Evolutionary conservation across 2,888 invertebrate genomes (phyloP), one percentile per base, ranked within the genome.

Genomic region (Pristionchus arcanus): DNA sequence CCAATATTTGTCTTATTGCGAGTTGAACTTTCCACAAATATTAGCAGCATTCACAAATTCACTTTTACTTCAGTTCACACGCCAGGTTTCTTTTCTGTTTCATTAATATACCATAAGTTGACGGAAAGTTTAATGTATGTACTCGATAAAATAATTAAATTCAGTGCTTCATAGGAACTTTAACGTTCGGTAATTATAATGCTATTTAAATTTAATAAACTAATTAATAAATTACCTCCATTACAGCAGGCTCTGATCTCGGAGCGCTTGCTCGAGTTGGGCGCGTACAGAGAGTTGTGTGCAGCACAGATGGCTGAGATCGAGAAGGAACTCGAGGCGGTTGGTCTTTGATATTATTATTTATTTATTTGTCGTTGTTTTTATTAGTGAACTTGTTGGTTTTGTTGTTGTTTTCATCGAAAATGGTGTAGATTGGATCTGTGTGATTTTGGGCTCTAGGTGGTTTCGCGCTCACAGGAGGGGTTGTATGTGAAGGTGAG

Each of bases 301-400:
- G 81, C n/a, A 16, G n/a, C 83, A 0, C 89, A 89, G 55, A 89
- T 89, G 89, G 81, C 55, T n/a, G 89, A 89, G 37, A 89, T 89
- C 53, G 89, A 63, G 83, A 59, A 31, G 66, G 83, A 83, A 21
- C 49, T 89, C 37, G 81, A 89, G 34, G 28, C 81, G 83, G 89
- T 89, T 21, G n/a, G 87, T 31, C 25, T 66, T 68, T 68, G 19
- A 11, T 68, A 16, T 3, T 34, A 59, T 49, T 84, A 2, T n/a
- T 83, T 81, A n/a, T 81, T 16, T 34, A 25, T 4, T 42, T 34
- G 7, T 42, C 42, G 3, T 42, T 83, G 9, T 34, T 42, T 42
- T 83, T 21, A 7, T 42, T 83, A 31, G 9, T 37, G 2, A n/a
- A 13, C 2, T 28, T 49, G 25, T 3, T 37, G 16, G 13, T 37